phyloP scores from a whole-genome alignment of 2,888 invertebrate species.

The Sphaerophoria taeniata region DNA sequence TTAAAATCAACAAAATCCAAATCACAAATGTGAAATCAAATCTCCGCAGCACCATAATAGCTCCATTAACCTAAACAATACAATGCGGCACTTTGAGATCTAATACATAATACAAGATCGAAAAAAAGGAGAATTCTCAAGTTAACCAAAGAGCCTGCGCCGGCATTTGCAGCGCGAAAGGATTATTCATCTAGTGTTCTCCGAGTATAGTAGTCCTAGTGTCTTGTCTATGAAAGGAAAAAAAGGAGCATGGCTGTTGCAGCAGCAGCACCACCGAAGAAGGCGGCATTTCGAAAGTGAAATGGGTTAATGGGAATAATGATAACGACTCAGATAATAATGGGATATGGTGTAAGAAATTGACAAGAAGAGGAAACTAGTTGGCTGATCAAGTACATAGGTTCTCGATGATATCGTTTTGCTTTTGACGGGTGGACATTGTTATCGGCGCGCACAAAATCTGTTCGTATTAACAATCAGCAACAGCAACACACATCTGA shows the following conservation, averaged over 20 bases:
- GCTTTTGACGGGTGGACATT: conserved; percentile 49
- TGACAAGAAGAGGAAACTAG: conserved; percentile 73
- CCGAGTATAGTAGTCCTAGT: background rate
- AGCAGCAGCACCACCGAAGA: background rate
- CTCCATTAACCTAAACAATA: conserved; percentile 34
- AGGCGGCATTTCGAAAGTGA: conserved; percentile 73
- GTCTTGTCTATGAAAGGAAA: conserved; percentile 22
- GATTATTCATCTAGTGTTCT: conserved; percentile 39
- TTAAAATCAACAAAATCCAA: background rate
- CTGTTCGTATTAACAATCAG: conserved; percentile 15
- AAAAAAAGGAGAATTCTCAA: conserved; percentile 61
- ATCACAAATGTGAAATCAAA: conserved; percentile 46
- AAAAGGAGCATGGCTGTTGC: conserved; percentile 7
- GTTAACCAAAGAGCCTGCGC: conserved; percentile 68
- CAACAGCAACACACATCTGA: conserved; percentile 64
- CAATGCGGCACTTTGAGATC: conserved; percentile 70
- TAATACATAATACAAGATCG: conserved; percentile 45
- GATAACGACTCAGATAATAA: conserved; percentile 71
- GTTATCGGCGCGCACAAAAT: conserved; percentile 60
- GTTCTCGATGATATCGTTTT: conserved; percentile 67
- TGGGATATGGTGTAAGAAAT: conserved; percentile 74
- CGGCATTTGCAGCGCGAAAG: conserved; percentile 72
- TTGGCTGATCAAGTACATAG: conserved; percentile 70
- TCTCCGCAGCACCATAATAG: conserved; percentile 19
- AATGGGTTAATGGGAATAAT: conserved; percentile 72